phyloP scores from a whole-genome alignment of 2,113 vertebrate genomes.

The Pelecanus crispus region DNA sequence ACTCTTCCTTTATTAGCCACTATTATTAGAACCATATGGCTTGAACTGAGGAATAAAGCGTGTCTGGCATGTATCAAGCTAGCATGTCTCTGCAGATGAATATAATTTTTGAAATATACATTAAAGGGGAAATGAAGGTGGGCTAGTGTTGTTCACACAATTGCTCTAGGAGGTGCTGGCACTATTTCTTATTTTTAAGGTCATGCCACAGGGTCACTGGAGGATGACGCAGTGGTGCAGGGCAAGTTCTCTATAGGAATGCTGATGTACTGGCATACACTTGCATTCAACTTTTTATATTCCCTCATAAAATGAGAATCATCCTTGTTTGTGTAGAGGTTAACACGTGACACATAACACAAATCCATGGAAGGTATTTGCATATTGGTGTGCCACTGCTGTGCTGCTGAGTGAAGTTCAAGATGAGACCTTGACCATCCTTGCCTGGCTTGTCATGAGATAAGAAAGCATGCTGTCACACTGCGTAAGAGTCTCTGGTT shows the following conservation, averaged over 20 bases:
- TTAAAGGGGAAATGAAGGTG: slow-evolving; percentile 28
- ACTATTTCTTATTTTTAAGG: neutral
- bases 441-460: neutral
- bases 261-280: neutral
- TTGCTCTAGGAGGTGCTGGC: neutral
- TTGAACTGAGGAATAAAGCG: neutral
- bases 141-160: neutral
- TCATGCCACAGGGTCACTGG: neutral
- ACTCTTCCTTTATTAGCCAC: slow-evolving; percentile 13
- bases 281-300: neutral
- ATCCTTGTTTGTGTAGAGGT: neutral
- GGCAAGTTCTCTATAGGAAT: neutral
- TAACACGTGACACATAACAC: neutral
- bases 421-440: slow-evolving; percentile 29
- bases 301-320: neutral
- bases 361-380: neutral
- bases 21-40: slow-evolving; percentile 37
- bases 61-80: neutral
- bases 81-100: neutral
- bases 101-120: neutral
- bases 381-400: neutral
- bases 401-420: neutral
- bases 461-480: neutral
- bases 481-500: neutral
- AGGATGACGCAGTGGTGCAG: neutral